These are phyloP conservation scores for Megaceryle torquata DNA, from an alignment of 2,113 vertebrate species.

Conservation along the genomic window DNA sequence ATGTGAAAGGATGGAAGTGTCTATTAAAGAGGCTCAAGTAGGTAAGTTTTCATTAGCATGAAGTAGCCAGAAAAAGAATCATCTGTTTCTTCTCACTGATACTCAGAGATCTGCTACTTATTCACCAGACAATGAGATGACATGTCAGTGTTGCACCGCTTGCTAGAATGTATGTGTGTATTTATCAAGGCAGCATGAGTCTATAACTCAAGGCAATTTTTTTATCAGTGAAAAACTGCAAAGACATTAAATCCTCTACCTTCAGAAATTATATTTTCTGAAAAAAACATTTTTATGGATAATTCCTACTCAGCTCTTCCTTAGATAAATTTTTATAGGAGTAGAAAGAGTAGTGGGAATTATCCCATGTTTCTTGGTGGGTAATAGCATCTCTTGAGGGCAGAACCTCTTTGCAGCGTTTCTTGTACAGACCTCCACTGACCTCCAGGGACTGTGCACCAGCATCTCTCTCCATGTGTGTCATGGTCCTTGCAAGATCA, in stretches of 20 bases:
- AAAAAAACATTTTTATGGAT: background rate
- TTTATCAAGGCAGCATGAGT: background rate
- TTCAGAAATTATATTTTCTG: background rate
- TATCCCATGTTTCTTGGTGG: background rate
- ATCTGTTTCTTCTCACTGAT: background rate
- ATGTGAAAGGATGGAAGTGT: background rate
- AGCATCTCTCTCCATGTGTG: background rate
- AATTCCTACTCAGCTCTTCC: background rate
- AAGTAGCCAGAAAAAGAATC: background rate
- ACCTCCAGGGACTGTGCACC: too few species aligned
- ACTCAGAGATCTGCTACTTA: background rate
- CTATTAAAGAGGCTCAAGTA: background rate
- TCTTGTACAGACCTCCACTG: background rate
- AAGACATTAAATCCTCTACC: background rate
- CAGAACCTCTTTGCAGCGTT: background rate
- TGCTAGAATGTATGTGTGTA: background rate
- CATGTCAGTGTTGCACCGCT: background rate
- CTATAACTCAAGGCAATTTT: background rate
- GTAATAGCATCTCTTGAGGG: background rate
- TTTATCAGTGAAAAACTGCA: background rate
- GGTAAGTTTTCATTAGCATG: background rate
- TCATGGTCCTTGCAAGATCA: background rate
- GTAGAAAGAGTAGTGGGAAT: background rate
- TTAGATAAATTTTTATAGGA: background rate
- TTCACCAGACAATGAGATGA: background rate